Percentiles rank a stretch among this genome's conserved stretches.
Conservation (phyloP, 2,888 invertebrate genomes). For the Rhaphigaster nebulosa region DNA sequence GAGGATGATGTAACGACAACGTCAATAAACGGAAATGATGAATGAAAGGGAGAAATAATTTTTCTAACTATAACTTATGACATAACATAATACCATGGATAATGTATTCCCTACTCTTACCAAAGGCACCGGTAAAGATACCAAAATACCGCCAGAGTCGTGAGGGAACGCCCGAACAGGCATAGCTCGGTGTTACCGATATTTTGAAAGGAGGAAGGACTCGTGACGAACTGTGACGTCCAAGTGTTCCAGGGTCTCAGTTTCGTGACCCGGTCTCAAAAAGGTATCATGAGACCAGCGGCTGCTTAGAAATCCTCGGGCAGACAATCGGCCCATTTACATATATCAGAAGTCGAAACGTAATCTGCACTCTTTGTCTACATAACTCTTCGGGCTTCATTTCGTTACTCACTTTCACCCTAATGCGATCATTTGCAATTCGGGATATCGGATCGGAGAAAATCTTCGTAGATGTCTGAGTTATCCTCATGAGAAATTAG, state of each 20-base stretch:
- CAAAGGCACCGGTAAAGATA: background rate
- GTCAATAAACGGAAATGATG: background rate
- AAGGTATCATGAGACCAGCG: background rate
- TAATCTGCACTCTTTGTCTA: background rate
- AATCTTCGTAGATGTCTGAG: background rate
- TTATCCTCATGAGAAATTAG: background rate
- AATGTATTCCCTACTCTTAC: slow-evolving; percentile 2
- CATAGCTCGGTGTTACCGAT: background rate
- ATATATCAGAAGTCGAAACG: slow-evolving; percentile 22
- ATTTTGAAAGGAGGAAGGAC: slow-evolving; percentile 43
- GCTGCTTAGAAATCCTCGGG: background rate
- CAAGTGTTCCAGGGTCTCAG: background rate
- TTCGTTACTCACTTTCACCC: background rate
- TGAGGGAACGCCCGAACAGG: slow-evolving; percentile 30
- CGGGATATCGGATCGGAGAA: background rate
- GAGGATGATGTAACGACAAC: background rate
- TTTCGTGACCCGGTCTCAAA: slow-evolving; percentile 16
- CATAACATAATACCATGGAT: background rate
- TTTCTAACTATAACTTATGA: background rate
- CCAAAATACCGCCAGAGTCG: background rate
- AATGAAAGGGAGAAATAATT: background rate
- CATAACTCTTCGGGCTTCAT: background rate
- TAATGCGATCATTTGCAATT: background rate
- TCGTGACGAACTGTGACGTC: slow-evolving; percentile 30
- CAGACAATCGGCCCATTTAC: slow-evolving; percentile 28